A percentile compares a stretch with the other conserved stretches of the same genome.
phyloP scores from a whole-genome alignment of 2,888 invertebrate genomes.

The Pharmacophagus antenor region DNA sequence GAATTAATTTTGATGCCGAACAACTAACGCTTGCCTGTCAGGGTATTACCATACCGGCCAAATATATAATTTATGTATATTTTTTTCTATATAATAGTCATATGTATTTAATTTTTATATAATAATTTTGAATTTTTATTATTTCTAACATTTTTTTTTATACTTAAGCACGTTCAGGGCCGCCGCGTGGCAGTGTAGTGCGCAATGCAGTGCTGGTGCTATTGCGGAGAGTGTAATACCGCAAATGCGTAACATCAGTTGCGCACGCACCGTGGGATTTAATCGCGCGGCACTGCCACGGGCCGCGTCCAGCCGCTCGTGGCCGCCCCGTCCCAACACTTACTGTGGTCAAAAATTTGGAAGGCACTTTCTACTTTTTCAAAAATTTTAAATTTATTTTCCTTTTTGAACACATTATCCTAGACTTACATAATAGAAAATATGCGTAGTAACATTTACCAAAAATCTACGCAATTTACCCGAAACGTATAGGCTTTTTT shows the following conservation, averaged over 20 bases:
- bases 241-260: not conserved
- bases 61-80: conserved; percentile 78
- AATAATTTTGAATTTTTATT: conserved; percentile 81
- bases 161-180: conserved; percentile 70
- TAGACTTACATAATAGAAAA: conserved; percentile 83
- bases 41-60: conserved; percentile 86
- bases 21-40: conserved; percentile 84
- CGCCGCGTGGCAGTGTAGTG: conserved; percentile 41
- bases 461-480: conserved; percentile 77
- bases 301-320: conserved; percentile 50
- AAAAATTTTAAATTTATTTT: conserved; percentile 78
- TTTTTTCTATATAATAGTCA: conserved; percentile 79
- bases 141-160: conserved; percentile 75
- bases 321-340: conserved; percentile 83
- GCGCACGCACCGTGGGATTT: conserved; percentile 2
- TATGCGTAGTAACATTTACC: conserved; percentile 81
- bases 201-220: conserved; percentile 36
- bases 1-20: conserved; percentile 76
- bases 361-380: conserved; percentile 90
- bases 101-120: conserved; percentile 79
- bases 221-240: not conserved
- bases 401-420: conserved; percentile 89
- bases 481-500: conserved; percentile 77
- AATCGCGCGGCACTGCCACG: conserved; percentile 42
- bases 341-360: conserved; percentile 83